Percentiles rank a stretch among this genome's conserved stretches.
Conservation (phyloP, 2,797 vertebrate species). For the Carcharodon carcharias region DNA sequence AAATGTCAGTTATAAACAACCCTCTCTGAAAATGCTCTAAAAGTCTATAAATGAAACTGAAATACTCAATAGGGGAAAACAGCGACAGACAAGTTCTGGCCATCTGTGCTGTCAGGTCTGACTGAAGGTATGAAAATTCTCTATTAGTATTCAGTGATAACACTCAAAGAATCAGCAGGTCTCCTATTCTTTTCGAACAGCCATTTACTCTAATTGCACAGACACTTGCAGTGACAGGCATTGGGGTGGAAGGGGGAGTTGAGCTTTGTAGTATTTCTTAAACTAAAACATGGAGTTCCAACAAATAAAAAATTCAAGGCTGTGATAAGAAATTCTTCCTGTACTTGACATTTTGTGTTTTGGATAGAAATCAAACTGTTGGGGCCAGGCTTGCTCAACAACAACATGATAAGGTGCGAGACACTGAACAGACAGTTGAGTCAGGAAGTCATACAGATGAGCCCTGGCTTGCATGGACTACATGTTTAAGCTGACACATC, state of each 20-base stretch:
- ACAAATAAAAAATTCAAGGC: not conserved
- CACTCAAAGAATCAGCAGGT: not conserved
- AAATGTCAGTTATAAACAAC: not conserved
- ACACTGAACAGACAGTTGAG: not conserved
- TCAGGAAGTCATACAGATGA: not conserved
- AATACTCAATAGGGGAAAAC: not conserved
- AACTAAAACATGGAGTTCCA: not conserved
- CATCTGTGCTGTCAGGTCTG: not conserved
- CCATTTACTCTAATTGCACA: not conserved
- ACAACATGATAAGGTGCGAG: not conserved
- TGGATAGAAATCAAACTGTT: not conserved
- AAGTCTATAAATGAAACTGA: constrained; percentile 18
- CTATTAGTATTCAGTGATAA: not conserved
- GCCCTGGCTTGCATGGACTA: not conserved
- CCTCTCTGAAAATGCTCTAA: not conserved
- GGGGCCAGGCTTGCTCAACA: not conserved
- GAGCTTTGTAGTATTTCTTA: not conserved
- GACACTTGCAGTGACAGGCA: not conserved
- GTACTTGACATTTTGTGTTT: not conserved
- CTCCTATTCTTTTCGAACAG: not conserved
- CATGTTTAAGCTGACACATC: not conserved
- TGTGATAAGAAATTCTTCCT: not conserved
- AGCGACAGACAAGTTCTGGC: not conserved
- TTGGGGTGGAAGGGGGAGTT: not conserved
- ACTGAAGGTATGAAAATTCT: not conserved